Conservation (phyloP, 1,140 invertebrate genomes). For the Mactra quadrangularis region DNA sequence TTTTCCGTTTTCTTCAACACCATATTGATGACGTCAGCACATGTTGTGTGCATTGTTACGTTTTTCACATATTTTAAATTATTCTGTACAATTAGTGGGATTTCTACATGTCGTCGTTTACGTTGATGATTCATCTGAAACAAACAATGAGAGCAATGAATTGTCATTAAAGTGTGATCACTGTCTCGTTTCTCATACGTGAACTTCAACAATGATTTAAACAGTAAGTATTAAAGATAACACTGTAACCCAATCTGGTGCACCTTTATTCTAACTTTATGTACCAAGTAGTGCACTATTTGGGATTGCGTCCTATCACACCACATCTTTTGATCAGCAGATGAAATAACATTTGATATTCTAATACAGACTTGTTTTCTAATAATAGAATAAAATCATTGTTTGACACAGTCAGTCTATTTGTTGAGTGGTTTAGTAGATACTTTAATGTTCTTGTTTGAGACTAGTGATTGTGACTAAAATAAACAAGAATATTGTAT, state of each 20-base stretch:
- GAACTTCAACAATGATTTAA: neutral
- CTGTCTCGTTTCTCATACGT: too few relatives aligned
- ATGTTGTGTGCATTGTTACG: slow-evolving; percentile 55
- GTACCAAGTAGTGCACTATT: neutral
- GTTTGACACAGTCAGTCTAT: too few relatives aligned
- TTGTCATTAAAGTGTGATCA: too few relatives aligned
- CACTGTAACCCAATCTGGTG: neutral
- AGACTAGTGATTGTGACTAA: too few relatives aligned
- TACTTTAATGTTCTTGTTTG: too few relatives aligned
- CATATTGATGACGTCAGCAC: slow-evolving; percentile 60
- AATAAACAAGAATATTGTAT: too few relatives aligned
- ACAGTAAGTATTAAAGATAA: neutral
- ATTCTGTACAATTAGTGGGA: slow-evolving; percentile 30
- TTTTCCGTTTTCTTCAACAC: slow-evolving; percentile 34
- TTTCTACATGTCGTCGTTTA: slow-evolving; percentile 10
- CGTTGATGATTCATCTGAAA: slow-evolving; percentile 50
- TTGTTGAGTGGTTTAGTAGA: too few relatives aligned
- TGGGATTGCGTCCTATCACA: too few relatives aligned
- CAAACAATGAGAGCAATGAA: neutral
- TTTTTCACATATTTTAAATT: slow-evolving; percentile 44
- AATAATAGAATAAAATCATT: too few relatives aligned
- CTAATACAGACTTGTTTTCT: too few relatives aligned
- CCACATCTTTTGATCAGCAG: too few relatives aligned
- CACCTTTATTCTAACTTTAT: neutral
- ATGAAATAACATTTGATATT: too few relatives aligned